Evolutionary conservation across 2,797 vertebrate species (phyloP).

Genomic region (Phyllotis vaccarum): DNA sequence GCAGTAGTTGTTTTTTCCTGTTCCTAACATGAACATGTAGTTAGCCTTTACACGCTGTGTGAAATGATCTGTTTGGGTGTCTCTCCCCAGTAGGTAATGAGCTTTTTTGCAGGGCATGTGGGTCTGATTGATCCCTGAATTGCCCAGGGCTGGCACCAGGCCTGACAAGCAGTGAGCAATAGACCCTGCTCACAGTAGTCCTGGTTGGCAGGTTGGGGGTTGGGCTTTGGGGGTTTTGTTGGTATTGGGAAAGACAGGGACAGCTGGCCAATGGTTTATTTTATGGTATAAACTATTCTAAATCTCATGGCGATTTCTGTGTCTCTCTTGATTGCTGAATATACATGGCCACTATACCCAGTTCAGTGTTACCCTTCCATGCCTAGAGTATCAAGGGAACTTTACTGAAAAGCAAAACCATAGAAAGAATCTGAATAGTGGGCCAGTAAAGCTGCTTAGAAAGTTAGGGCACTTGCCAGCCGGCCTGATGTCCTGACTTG

Average conservation of each 20-base stretch:
- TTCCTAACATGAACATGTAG: not conserved
- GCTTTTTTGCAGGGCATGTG: conserved; percentile 40
- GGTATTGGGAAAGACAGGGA: not conserved
- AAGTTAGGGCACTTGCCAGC: not conserved
- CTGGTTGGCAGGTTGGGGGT: not conserved
- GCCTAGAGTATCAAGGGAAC: not conserved
- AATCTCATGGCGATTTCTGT: not conserved
- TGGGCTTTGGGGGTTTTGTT: not conserved
- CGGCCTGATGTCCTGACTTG: not conserved
- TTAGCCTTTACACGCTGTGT: not conserved
- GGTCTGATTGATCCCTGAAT: conserved; percentile 18
- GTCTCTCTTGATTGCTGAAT: not conserved
- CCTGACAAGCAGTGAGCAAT: not conserved
- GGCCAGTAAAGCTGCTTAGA: not conserved
- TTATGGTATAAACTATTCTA: not conserved
- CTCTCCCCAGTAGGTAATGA: conserved; percentile 1
- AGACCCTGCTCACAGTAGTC: not conserved
- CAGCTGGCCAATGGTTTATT: not conserved
- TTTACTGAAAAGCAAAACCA: not conserved
- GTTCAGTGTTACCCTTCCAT: not conserved
- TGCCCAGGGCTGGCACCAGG: not conserved
- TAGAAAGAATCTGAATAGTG: not conserved
- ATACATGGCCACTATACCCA: not conserved
- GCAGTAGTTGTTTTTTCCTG: not conserved
- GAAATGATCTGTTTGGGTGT: conserved; percentile 6